These are phyloP conservation scores for Benthosema pterotum DNA, from an alignment of 2,797 vertebrate species.

Conservation along the genomic window DNA sequence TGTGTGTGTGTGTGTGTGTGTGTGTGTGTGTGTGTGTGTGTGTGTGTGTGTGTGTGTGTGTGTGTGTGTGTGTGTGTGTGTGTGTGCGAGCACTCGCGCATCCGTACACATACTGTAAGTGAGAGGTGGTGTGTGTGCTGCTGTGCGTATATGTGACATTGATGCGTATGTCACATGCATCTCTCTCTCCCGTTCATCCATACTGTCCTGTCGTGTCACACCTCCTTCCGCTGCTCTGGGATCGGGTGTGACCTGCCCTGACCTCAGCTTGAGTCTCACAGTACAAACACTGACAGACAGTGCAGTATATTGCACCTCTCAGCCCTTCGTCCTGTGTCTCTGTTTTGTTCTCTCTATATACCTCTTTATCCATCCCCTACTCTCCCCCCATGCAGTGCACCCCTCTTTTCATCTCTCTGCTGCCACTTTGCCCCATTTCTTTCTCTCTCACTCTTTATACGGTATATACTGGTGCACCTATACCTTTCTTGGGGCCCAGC, in stretches of 20 bases:
- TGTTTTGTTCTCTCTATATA: too few species aligned
- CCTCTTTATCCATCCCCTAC: neutral
- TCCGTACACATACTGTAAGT: too few species aligned
- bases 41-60: conserved; percentile 2
- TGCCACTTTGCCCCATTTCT: neutral
- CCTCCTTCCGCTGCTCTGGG: conserved; percentile 23
- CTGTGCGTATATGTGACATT: conserved; percentile 22
- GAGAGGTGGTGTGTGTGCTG: conserved; percentile 3
- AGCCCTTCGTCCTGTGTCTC: too few species aligned
- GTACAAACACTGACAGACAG: conserved; percentile 61
- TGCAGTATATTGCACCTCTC: too few species aligned
- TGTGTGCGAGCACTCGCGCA: too few species aligned
- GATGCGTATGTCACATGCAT: neutral
- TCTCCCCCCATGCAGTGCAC: conserved; percentile 47
- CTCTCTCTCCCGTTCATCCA: too few species aligned
- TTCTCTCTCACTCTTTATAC: neutral
- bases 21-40: conserved; percentile 15
- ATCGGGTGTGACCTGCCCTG: conserved; percentile 28
- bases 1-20: too few species aligned
- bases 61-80: conserved; percentile 4
- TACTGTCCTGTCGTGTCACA: conserved; percentile 32
- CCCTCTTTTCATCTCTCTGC: conserved; percentile 48
- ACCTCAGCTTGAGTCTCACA: conserved; percentile 26
- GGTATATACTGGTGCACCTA: too few species aligned
- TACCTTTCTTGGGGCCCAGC: neutral